Base-by-base conservation (phyloP, 2,797 vertebrate species). In the Coccyzus lansbergi region DNA sequence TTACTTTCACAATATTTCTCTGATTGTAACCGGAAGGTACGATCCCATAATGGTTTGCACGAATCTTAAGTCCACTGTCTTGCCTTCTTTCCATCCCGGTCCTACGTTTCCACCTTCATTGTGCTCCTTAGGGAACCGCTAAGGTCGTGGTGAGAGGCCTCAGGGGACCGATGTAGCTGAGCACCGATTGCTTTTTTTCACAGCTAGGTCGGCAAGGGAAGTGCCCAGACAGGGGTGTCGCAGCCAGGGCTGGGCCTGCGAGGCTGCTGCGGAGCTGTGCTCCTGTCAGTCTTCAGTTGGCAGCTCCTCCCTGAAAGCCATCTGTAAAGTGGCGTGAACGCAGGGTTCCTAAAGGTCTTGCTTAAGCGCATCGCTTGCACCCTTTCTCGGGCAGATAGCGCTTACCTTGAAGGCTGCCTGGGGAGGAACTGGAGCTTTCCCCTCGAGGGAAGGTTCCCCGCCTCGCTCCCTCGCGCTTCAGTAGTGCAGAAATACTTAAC, bases 291-390 rank as follows among this genome's bases (percentile, higher is more conserved):
- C 46, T 22, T 44, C 68, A 72, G 2, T 7, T 48, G 76, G 49
- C 22, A 64, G 40, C 44, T 65, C 15, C 28, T 6, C 71, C 12
- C 51, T 65, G 55, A 76, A 78, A 59, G 46, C 9, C 26, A 25
- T 3, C 46, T 63, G 20, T 78, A 46, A 58, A 65, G 3, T 0
- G 4, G 10, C 74, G 14, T 4, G 3, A 48, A 0, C 9, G 6
- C 24, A 46, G 52, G 25, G 17, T 31, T 44, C 44, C 34, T 44
- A 7, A 10, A 90, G 55, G 58, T 86, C 26, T 44, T 1, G 3
- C 33, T 60, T 28, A 44, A 44, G 17, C 8, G 4, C 8, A 12
- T 67, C 40, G 53, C 33, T 49, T 51, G 4, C 58, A 15, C 22
- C 12, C 4, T 69, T 48, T 62, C 42, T 5, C 80, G 26, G 11